These are phyloP conservation scores for Euclidia mi DNA, from an alignment of 2,888 invertebrate species.

Conservation along the genomic window DNA sequence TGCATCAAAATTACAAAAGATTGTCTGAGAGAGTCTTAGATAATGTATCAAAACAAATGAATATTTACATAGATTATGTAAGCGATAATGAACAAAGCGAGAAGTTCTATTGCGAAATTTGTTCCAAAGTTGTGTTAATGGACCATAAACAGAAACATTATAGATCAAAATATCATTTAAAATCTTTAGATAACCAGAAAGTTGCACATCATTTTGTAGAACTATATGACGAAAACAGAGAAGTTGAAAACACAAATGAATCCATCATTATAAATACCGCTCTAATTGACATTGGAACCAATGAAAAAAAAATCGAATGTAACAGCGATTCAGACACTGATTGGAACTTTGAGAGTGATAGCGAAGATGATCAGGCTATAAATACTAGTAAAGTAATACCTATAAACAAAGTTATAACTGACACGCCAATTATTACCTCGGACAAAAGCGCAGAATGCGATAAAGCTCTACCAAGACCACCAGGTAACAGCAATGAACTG, in stretches of 20 bases:
- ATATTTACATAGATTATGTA: background rate
- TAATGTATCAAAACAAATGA: conserved; percentile 50
- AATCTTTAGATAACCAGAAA: conserved; percentile 4
- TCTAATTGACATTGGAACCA: background rate
- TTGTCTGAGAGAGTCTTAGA: conserved; percentile 55
- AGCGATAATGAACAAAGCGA: background rate
- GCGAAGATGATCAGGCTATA: background rate
- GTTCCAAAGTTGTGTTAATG: conserved; percentile 25
- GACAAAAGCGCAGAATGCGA: background rate
- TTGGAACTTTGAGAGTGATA: background rate
- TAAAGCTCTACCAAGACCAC: background rate
- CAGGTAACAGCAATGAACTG: background rate
- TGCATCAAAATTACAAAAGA: conserved; percentile 53
- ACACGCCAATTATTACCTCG: background rate
- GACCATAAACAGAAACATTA: conserved; percentile 26
- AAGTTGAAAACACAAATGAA: background rate
- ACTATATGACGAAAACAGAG: conserved; percentile 3
- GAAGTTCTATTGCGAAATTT: conserved; percentile 23
- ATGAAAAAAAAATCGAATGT: background rate
- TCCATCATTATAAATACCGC: background rate
- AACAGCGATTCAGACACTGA: background rate
- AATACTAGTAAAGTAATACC: background rate
- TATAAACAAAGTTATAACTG: background rate
- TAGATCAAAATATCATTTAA: conserved; percentile 14
- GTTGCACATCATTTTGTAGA: conserved; percentile 22